Evolutionary conservation across 1,140 invertebrate genomes (phyloP), one percentile per base, ranked within the genome.

Genomic region (Cotesia chilonis): DNA sequence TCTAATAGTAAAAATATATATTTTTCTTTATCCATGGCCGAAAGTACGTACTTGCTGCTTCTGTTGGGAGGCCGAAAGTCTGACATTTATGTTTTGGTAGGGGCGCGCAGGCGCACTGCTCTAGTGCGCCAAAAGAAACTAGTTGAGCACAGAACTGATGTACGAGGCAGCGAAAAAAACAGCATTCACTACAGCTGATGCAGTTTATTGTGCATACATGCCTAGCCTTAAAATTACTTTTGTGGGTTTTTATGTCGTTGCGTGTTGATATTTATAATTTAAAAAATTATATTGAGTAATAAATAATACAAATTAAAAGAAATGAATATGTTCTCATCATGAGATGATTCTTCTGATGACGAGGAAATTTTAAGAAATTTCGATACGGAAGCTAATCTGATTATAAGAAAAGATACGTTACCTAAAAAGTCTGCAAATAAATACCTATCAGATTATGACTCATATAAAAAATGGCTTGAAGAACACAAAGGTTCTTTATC

Each of bases 281-380:
- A 41, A 41, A 41, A 41, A 5, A 41, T 41, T 41, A 7, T 41
- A 41, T 41, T 41, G 38, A 41, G 38, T 41, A 1, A 41, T 41
- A 41, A 41, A 41, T 5, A 41, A 41, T 41, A 41, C 1, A 41
- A 1, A 35, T 35, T 47, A 67, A 67, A 57, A 69, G 57, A 69
- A 69, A 69, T 69, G 3, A 37, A 69, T 20, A 4, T 35, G 55
- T n/a, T 54, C 37, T 69, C 54, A 37, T 69, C 68, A 55, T 57
- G 3, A 37, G 68, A 36, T 28, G 68, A 69, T 55, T 55, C 68
- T 57, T 35, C 38, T 20, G 52, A 69, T 14, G 68, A 69, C 3
- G 68, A 69, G 28, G 68, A 69, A 54, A 57, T 69, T 69, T n/a
- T 69, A 20, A 55, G 54, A 69, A 57, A 55, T 55, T 14, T 69